Percentiles rank a stretch among this genome's conserved stretches.
Evolutionary conservation across 2,113 vertebrate genomes (phyloP).

Genomic region (Chaetura pelagica): DNA sequence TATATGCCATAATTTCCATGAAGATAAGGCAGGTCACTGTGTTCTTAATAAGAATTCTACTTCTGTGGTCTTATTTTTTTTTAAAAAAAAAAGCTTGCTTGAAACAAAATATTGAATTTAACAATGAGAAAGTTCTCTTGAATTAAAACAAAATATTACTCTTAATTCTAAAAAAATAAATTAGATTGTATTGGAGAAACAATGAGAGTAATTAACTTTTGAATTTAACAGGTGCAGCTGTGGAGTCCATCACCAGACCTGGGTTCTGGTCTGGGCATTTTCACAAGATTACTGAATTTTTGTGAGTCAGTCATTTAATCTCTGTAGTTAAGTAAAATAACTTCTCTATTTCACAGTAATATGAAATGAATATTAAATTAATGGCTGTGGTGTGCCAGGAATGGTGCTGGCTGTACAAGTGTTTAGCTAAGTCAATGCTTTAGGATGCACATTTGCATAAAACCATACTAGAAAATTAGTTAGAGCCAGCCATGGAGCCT

Average conservation of each 20-base stretch:
- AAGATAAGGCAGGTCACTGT: not conserved
- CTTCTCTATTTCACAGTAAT: not conserved
- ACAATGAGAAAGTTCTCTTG: not conserved
- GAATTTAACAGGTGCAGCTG: not conserved
- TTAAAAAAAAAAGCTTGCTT: not conserved
- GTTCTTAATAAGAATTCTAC: not conserved
- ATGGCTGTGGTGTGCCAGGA: not conserved
- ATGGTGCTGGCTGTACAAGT: not conserved
- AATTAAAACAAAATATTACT: not conserved
- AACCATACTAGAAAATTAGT: not conserved
- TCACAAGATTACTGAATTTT: not conserved
- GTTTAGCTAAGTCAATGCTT: not conserved
- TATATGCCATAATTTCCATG: not conserved
- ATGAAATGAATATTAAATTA: slow-evolving; percentile 5
- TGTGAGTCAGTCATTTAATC: not conserved
- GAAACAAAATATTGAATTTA: not conserved
- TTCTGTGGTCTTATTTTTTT: not conserved
- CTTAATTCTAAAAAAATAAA: not conserved
- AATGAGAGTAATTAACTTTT: not conserved
- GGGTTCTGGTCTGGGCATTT: not conserved
- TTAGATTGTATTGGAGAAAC: slow-evolving; percentile 10
- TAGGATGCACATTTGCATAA: slow-evolving; percentile 14
- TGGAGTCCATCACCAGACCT: not conserved
- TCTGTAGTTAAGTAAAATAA: not conserved
- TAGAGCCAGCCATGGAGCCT: not conserved